Evolutionary conservation across 2,113 vertebrate species (phyloP).

Genomic region (Peromyscus leucopus): DNA sequence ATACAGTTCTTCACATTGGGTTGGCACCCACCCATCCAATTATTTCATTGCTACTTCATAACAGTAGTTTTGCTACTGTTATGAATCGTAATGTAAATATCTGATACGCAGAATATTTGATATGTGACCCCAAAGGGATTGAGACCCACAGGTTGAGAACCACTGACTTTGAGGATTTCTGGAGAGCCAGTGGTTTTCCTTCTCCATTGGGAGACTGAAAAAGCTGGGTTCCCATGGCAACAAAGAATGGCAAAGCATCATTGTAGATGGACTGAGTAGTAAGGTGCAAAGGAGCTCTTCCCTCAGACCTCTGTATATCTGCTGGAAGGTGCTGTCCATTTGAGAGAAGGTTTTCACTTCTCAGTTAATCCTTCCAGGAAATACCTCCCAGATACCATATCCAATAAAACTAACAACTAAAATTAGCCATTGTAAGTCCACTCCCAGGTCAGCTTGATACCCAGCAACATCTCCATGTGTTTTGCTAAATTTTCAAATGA

Average conservation of each 20-base stretch:
- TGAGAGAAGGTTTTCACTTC: background rate
- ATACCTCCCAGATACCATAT: background rate
- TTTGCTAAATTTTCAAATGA: background rate
- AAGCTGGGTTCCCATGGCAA: background rate
- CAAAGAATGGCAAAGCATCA: too few relatives aligned
- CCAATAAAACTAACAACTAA: background rate
- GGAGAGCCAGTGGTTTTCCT: background rate
- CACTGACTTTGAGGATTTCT: background rate
- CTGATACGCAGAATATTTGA: background rate
- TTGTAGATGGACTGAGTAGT: too few relatives aligned
- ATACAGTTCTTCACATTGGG: too few relatives aligned
- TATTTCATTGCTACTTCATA: background rate
- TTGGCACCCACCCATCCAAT: background rate
- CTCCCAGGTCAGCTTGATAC: background rate
- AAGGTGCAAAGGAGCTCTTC: background rate
- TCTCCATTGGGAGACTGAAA: background rate
- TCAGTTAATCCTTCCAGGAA: background rate
- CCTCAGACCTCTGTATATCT: background rate
- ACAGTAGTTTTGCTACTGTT: background rate
- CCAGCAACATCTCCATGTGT: background rate
- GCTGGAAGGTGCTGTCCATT: too few relatives aligned
- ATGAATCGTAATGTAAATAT: background rate
- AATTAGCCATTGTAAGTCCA: background rate
- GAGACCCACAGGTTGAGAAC: background rate
- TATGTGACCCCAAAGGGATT: background rate